Evolutionary conservation across 1,140 invertebrate genomes (phyloP).

Genomic region (Drosophila tristis): DNA sequence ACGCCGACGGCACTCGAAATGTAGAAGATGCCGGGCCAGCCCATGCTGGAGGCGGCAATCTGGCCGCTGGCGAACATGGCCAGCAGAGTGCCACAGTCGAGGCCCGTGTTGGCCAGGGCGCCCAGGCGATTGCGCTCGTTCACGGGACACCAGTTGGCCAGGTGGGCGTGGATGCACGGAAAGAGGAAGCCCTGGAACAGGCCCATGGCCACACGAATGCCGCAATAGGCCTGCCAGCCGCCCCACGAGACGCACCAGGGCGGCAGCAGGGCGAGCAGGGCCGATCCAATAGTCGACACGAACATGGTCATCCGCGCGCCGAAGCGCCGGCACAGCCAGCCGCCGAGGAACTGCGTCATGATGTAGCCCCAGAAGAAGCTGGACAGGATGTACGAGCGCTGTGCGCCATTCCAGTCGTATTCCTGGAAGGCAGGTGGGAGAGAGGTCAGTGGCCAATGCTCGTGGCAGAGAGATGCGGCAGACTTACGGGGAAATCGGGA

Average conservation of each 20-base stretch:
- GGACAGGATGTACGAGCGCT: constrained; percentile 86
- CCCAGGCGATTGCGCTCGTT: constrained; percentile 86
- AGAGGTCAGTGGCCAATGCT: neutral
- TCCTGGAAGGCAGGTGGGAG: constrained; percentile 44
- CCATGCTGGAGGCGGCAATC: constrained; percentile 87
- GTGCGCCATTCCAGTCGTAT: constrained; percentile 85
- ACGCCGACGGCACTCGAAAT: constrained; percentile 88
- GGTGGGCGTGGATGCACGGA: constrained; percentile 90
- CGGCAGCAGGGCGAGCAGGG: constrained; percentile 84
- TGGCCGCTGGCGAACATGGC: constrained; percentile 88
- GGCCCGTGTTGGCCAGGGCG: constrained; percentile 87
- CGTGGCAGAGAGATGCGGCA: neutral
- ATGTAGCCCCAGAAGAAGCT: constrained; percentile 88
- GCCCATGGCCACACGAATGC: constrained; percentile 89
- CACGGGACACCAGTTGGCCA: constrained; percentile 91
- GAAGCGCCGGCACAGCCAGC: constrained; percentile 87
- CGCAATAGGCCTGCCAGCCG: constrained; percentile 87
- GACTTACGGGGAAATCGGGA: constrained; percentile 67
- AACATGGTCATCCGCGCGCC: constrained; percentile 88
- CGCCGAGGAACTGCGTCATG: constrained; percentile 87
- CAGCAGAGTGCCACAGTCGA: constrained; percentile 90
- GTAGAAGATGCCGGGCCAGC: constrained; percentile 93
- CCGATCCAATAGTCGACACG: constrained; percentile 85
- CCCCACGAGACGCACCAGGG: constrained; percentile 84
- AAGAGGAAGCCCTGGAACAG: constrained; percentile 91